A percentile compares a stretch with the other conserved stretches of the same genome.
phyloP scores from a whole-genome alignment of 2,113 vertebrate species.

The Dasyornis broadbenti region DNA sequence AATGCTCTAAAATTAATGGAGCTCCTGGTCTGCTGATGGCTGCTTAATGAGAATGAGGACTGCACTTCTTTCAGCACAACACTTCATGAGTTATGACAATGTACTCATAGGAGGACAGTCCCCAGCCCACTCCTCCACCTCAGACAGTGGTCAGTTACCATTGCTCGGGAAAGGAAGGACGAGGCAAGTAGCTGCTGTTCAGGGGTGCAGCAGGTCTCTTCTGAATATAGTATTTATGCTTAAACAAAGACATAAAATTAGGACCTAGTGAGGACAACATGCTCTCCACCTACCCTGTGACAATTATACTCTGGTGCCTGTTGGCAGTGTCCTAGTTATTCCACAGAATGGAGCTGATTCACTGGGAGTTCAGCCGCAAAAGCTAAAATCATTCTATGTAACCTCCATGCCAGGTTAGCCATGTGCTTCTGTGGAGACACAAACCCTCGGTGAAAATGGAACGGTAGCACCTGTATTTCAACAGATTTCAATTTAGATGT shows the following conservation, averaged over 20 bases:
- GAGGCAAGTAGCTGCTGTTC: neutral
- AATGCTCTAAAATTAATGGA: neutral
- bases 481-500: neutral
- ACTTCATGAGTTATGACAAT: neutral
- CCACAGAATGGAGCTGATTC: neutral
- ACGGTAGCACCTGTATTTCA: neutral
- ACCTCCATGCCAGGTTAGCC: neutral
- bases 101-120: rapidly evolving
- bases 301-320: neutral
- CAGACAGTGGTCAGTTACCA: neutral
- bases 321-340: neutral
- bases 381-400: neutral
- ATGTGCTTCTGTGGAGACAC: neutral
- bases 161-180: neutral
- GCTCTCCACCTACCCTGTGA: neutral
- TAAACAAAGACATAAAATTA: neutral
- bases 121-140: rapidly evolving
- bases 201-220: neutral
- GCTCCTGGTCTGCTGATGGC: neutral
- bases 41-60: neutral
- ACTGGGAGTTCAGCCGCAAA: neutral
- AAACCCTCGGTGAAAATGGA: neutral
- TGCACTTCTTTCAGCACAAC: neutral
- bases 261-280: neutral
- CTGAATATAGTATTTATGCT: neutral